These are phyloP conservation scores for Aphelocoma californica DNA, from an alignment of 2,797 vertebrate species.

Conservation along the genomic window DNA sequence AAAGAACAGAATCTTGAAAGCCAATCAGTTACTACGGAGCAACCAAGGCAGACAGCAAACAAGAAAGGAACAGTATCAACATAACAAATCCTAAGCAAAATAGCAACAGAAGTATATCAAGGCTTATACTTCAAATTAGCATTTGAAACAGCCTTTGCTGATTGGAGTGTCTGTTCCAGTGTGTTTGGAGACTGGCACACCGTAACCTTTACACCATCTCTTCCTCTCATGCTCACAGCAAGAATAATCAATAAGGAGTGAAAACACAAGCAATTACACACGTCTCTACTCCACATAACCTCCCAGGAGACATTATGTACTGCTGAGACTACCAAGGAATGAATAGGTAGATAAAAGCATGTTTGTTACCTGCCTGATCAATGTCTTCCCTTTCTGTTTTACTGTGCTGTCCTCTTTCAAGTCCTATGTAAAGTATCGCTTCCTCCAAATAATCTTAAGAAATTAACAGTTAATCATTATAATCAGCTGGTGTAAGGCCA, in stretches of 20 bases:
- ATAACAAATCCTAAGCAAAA: neutral
- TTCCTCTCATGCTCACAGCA: slow-evolving; percentile 1
- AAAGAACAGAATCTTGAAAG: neutral
- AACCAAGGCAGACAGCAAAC: neutral
- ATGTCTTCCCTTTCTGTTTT: neutral
- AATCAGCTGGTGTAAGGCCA: neutral
- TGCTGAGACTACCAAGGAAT: neutral
- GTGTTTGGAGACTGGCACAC: neutral
- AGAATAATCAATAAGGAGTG: neutral
- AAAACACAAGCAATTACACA: slow-evolving; percentile 4
- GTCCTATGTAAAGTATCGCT: neutral
- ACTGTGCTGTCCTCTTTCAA: neutral
- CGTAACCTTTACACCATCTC: neutral
- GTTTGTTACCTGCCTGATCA: neutral
- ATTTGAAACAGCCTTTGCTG: slow-evolving; percentile 14
- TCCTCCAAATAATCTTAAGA: neutral
- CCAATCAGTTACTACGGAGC: neutral
- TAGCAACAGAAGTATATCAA: neutral
- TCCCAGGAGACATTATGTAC: neutral
- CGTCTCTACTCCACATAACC: neutral
- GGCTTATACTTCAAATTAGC: neutral
- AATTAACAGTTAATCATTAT: neutral
- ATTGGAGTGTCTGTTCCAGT: neutral
- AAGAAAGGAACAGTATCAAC: neutral
- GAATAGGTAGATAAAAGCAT: neutral